Base-by-base conservation (phyloP, 2,888 invertebrate species). In the Diploptera punctata region DNA sequence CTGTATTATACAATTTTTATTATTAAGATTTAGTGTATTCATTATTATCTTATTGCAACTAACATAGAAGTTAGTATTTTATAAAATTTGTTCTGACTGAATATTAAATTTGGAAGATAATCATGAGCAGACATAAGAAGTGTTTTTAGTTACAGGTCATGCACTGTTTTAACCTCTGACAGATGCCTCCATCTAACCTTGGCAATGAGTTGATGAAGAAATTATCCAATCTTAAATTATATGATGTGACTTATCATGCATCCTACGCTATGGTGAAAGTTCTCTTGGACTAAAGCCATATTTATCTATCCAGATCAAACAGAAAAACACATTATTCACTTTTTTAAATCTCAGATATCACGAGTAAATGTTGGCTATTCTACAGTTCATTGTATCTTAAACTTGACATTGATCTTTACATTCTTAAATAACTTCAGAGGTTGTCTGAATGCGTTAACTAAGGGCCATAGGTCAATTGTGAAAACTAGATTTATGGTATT, bases 171-270 rank as follows among this genome's bases (percentile, higher is more conserved):
- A 57, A 31, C 26, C 10, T 57, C 29, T 31, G 57, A 57, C 24
- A 16, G 16, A 18, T 26, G 57, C 29, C 57, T 57, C 21, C 54
- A 54, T 21, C 13, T 54, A 54, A 24, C 54, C 54, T 24, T 57
- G 57, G 29, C 57, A 57, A 13, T 57, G 57, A 57, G 31, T 29
- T 57, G 31, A 57, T 57, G 57, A 57, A 57, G 31, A 19, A 57
- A 57, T 57, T 57, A 57, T 19, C n/a, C 57, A 57, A 31, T 57
- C 57, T 31, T 57, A 29, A 13, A 57, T 33, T 33, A 33, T 57
- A n/a, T 16, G 57, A 57, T 52, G 26, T 26, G 52, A 21, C 29
- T 57, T 31, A 54, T 54, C 10, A 54, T 16, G 26, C 57, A 29
- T 31, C 57, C 29, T 29, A 29, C 10, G 33, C 33, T 33, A 33